Evolutionary conservation across 2,888 invertebrate genomes (phyloP), one percentile per base, ranked within the genome.

Genomic region (Patella ulyssiponensis): DNA sequence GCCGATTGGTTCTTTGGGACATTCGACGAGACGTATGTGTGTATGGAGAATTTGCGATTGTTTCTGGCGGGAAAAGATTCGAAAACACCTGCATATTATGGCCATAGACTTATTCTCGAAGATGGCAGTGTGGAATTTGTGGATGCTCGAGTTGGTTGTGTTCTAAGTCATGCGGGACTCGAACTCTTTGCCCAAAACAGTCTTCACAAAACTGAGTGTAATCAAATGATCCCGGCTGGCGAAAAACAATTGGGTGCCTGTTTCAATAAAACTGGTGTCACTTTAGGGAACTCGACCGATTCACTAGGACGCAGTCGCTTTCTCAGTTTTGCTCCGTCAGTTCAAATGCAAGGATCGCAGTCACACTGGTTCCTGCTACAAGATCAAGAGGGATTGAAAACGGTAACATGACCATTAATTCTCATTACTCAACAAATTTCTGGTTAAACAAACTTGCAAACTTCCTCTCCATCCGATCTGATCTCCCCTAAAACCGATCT

Each of bases 1-100:
- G 64, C 20, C 20, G 64, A 64, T 64, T 64, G 64, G 64, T 64
- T 64, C 23, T 64, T 64, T 9, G 64, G 64, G 14, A 64, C 64
- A 9, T 64, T 64, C 23, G 64, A 64, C 23, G 64, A 64, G 23
- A 64, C 64, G 3, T 64, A 64, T 14, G 64, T 64, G 20, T 64
- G 64, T 20, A 64, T 64, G 20, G 64, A 64, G 64, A 64, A 64
- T 15, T 15, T 64, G 23, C 20, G 64, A 64, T 23, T 64, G 14
- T 64, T 64, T 64, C 4, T 64, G 12, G 11, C 23, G 3, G 20
- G 23, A 64, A 64, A 64, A 14, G 4, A 64, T 23, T 20, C 64
- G 64, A 5, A 12, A 64, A 14, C 23, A 64, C 64, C 64, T 11
- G 20, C 14, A 23, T 64, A 64, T 64, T 64, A 64, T 14, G 64